Conservation (phyloP, 2,113 vertebrate species). For the Chlorocebus sabaeus region DNA sequence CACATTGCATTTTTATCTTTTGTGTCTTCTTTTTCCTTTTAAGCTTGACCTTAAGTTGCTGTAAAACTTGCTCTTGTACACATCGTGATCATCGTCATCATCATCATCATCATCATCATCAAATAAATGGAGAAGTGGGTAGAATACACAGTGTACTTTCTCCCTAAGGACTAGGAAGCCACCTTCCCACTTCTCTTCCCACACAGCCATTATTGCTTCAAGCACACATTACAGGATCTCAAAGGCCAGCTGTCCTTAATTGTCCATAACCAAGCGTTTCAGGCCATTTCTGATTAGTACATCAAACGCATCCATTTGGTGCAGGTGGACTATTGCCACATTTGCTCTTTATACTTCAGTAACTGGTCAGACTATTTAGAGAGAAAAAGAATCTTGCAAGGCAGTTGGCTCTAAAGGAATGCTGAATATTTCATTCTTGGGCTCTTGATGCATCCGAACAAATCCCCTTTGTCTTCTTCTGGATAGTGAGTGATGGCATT, state of each 20-base stretch:
- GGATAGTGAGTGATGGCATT: background rate
- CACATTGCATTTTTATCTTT: background rate
- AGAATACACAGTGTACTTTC: slow-evolving; percentile 13
- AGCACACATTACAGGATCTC: background rate
- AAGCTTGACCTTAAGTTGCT: slow-evolving; percentile 3
- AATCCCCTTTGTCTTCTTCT: slow-evolving; percentile 27
- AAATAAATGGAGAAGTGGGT: background rate
- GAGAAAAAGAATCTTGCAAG: background rate
- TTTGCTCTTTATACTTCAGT: slow-evolving; percentile 4
- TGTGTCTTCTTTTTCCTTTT: background rate
- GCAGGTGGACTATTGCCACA: background rate
- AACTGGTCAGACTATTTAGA: background rate
- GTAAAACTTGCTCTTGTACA: background rate
- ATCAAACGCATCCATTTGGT: background rate
- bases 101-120: too few relatives aligned
- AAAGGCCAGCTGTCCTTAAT: background rate
- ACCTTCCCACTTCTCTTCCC: background rate
- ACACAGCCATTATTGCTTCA: background rate
- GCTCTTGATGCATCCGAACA: background rate
- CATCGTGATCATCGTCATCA: too few relatives aligned
- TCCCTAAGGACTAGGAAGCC: background rate
- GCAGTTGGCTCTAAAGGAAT: slow-evolving; percentile 2
- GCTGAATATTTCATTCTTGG: slow-evolving; percentile 9
- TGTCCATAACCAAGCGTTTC: background rate
- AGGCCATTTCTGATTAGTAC: background rate